Evolutionary conservation across 2,888 invertebrate genomes (phyloP), one percentile per base, ranked within the genome.

Genomic region (Drosophila tripunctata): DNA sequence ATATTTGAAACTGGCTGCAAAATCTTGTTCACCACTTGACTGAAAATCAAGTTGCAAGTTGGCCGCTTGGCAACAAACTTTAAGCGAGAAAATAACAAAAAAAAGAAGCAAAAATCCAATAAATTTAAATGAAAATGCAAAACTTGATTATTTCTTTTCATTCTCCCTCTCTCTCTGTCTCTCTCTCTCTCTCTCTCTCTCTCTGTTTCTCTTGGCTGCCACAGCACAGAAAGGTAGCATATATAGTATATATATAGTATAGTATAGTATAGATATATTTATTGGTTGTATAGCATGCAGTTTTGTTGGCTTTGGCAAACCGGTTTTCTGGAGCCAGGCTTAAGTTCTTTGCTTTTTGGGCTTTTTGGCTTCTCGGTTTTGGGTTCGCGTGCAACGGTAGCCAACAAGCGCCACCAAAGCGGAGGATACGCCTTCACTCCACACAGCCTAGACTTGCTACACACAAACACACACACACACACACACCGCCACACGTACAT

Each of bases 121-220:
- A 85, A 79, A 78, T 86, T 75, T 71, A 75, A 86, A 76, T 77
- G 70, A 75, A 74, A 84, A 84, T 86, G 88, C 86, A 86, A 88
- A 86, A 86, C 88, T 88, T 84, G 88, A 85, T 75, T 83, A 76
- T 68, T 68, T 67, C 57, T 43, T 40, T 68, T 67, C 57, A 35
- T 40, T 40, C 27, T 8, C 27, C 10, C 24, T 15, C 24, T 35
- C 12, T 21, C 0, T 17, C 3, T 15, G 1, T 15, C 4, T 22
- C 1, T 5, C 2, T 12, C 21, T 48, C 14, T 5, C n/a, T 8
- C 8, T 27, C 21, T 21, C 15, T 31, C 14, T 21, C 7, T 33
- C 3, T 5, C 12, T n/a, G n/a, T n/a, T n/a, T n/a, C n/a, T n/a
- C n/a, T n/a, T n/a, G n/a, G n/a, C n/a, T n/a, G 31, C 8, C 12